Percentiles rank a stretch among this genome's conserved stretches.
Conservation (phyloP, 1,140 invertebrate species). For the Musca domestica region DNA sequence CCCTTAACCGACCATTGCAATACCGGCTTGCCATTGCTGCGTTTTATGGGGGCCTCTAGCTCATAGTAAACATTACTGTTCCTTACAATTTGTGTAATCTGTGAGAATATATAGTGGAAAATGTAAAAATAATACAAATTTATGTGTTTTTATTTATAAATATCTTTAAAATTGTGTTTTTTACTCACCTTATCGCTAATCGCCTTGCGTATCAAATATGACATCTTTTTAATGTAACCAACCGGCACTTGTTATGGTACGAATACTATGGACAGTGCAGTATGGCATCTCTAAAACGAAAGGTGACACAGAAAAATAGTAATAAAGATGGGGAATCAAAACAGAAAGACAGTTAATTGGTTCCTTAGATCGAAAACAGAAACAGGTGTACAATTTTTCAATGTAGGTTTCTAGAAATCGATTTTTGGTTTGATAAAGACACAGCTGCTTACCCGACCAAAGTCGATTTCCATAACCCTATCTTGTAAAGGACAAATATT, state of each 20-base stretch:
- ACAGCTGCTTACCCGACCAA: too few relatives aligned
- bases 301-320: too few relatives aligned
- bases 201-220: slow-evolving; percentile 35
- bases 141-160: not conserved
- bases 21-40: slow-evolving; percentile 27
- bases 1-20: slow-evolving; percentile 38
- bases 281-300: too few relatives aligned
- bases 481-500: too few relatives aligned
- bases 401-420: too few relatives aligned
- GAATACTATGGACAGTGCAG: too few relatives aligned
- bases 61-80: slow-evolving; percentile 33
- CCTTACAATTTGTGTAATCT: slow-evolving; percentile 24
- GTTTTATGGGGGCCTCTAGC: slow-evolving; percentile 38
- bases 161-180: not conserved
- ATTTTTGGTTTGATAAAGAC: too few relatives aligned
- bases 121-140: not conserved
- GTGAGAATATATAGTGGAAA: not conserved
- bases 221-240: slow-evolving; percentile 26
- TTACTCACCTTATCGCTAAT: slow-evolving; percentile 43
- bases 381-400: too few relatives aligned
- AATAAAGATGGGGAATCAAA: too few relatives aligned
- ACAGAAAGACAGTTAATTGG: too few relatives aligned
- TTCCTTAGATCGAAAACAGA: too few relatives aligned
- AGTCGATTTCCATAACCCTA: too few relatives aligned
- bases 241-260: not conserved